Evolutionary conservation across 2,797 vertebrate genomes (phyloP).

Genomic region (Morelia viridis): DNA sequence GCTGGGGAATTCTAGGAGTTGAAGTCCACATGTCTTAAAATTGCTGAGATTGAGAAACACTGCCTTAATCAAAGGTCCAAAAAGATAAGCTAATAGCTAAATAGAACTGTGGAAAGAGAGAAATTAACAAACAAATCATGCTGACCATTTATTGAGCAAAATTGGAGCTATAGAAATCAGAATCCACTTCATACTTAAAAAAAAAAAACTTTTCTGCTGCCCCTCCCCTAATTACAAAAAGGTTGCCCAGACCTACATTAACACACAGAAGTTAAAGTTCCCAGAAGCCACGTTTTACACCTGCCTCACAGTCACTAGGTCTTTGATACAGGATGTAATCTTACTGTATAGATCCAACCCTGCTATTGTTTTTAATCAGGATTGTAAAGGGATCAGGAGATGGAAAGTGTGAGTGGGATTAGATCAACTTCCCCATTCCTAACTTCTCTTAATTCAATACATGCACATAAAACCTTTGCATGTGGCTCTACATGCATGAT

Average conservation of each 20-base stretch:
- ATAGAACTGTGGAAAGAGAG: background rate
- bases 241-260: background rate
- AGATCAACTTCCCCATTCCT: background rate
- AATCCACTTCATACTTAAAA: background rate
- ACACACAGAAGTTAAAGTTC: background rate
- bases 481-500: background rate
- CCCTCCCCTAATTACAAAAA: background rate
- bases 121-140: background rate
- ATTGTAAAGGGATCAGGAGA: background rate
- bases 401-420: background rate
- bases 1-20: too few relatives aligned
- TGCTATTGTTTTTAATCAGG: background rate
- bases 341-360: background rate
- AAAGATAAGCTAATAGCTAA: background rate
- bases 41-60: too few relatives aligned
- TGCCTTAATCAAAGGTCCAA: background rate
- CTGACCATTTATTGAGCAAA: background rate
- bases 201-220: background rate
- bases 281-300: background rate
- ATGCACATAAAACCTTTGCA: background rate
- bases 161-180: background rate
- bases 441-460: background rate
- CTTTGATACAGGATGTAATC: background rate
- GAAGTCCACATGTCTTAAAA: too few relatives aligned
- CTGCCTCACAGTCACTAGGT: background rate